Conservation (phyloP, 1,140 invertebrate genomes). For the Drosophila paulistorum region DNA sequence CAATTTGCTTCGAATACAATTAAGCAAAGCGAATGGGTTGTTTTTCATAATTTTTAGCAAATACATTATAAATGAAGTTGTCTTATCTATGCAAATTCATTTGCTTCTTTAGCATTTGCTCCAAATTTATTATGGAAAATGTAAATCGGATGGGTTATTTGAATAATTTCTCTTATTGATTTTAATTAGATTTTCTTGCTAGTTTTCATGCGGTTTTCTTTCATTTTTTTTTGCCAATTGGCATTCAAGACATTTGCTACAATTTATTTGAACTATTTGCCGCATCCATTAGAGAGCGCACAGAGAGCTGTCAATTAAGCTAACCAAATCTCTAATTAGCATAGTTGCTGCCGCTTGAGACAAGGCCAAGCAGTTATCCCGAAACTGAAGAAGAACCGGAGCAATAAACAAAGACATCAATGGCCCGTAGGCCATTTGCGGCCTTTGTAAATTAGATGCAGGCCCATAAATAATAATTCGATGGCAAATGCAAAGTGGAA, state of each 20-base stretch:
- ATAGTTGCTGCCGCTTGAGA: slow-evolving; percentile 9
- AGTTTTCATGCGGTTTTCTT: neutral
- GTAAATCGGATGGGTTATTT: neutral
- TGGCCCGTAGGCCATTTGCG: slow-evolving; percentile 45
- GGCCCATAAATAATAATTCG: slow-evolving; percentile 76
- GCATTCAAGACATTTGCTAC: slow-evolving; percentile 12
- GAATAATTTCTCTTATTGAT: slow-evolving; percentile 10
- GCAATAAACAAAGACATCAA: slow-evolving; percentile 78
- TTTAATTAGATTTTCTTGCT: neutral
- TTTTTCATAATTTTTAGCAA: too few species aligned
- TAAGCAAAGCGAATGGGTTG: neutral
- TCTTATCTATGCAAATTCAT: slow-evolving; percentile 3
- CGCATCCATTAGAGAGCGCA: slow-evolving; percentile 10
- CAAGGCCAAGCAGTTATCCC: slow-evolving; percentile 20
- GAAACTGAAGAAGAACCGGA: slow-evolving; percentile 41
- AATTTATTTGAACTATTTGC: slow-evolving; percentile 21
- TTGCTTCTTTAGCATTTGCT: neutral
- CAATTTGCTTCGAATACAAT: slow-evolving; percentile 19
- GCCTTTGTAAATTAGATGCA: slow-evolving; percentile 58
- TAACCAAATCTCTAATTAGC: slow-evolving; percentile 11
- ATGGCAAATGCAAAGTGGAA: slow-evolving; percentile 59
- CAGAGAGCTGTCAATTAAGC: slow-evolving; percentile 18
- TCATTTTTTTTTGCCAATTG: slow-evolving; percentile 1
- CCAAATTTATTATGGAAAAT: neutral
- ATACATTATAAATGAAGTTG: neutral